Conservation (phyloP, 2,888 invertebrate genomes). For the Tipula helvola region DNA sequence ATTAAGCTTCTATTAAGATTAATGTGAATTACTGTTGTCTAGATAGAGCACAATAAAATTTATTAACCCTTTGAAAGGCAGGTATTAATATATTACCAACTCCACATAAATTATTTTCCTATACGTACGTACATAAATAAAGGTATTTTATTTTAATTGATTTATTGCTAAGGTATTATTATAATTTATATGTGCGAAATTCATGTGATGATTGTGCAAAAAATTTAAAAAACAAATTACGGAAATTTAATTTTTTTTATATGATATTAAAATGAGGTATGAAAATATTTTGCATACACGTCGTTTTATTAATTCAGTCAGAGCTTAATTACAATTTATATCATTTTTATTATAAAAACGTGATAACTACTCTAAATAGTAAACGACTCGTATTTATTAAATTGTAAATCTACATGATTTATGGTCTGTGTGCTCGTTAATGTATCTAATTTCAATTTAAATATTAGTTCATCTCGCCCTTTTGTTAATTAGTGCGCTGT, state of each 20-base stretch:
- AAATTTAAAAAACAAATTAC: neutral
- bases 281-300: neutral
- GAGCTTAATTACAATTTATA: neutral
- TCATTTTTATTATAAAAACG: neutral
- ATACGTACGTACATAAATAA: neutral
- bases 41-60: neutral
- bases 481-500: no score
- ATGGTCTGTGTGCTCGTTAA: no score
- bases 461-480: no score
- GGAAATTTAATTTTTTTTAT: neutral
- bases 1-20: neutral
- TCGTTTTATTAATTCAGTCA: neutral
- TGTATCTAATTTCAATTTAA: no score
- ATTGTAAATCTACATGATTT: neutral
- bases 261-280: neutral
- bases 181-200: neutral
- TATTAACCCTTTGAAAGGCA: neutral
- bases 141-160: neutral
- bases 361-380: neutral
- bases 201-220: neutral
- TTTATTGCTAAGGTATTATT: neutral
- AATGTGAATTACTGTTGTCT: neutral
- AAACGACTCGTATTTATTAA: neutral
- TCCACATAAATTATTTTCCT: neutral
- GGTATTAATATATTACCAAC: neutral